A percentile compares a stretch with the other conserved stretches of the same genome.
Evolutionary conservation across 2,113 vertebrate genomes (phyloP).

Genomic region (Perca flavescens): DNA sequence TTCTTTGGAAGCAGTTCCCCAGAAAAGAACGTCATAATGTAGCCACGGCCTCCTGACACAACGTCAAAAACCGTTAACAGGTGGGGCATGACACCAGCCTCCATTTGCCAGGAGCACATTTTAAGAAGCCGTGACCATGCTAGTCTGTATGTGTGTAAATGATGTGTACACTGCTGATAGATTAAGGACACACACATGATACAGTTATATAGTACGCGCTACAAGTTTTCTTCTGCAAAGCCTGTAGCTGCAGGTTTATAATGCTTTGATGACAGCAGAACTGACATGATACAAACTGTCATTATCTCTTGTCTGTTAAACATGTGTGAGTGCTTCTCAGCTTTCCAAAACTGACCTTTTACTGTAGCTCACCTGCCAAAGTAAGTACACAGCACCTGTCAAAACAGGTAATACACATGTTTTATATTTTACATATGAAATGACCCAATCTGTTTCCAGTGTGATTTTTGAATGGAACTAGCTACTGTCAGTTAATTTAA

Average conservation of each 20-base stretch:
- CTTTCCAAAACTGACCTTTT: slow-evolving; percentile 33
- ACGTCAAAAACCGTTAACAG: background rate
- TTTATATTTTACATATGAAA: too few species aligned
- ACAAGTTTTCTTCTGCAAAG: background rate
- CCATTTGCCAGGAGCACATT: slow-evolving; percentile 4
- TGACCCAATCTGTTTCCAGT: too few species aligned
- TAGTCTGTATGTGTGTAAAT: background rate
- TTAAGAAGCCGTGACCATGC: background rate
- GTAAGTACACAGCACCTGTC: background rate
- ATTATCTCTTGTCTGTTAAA: slow-evolving; percentile 25
- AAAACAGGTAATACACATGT: too few species aligned
- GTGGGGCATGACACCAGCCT: background rate
- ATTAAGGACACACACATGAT: background rate
- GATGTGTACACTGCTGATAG: slow-evolving; percentile 5
- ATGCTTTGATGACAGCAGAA: slow-evolving; percentile 32
- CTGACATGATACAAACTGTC: background rate
- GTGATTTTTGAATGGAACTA: too few species aligned
- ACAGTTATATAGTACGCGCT: background rate
- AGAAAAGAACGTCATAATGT: slow-evolving; percentile 28
- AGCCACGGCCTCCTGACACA: background rate
- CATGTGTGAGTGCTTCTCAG: background rate
- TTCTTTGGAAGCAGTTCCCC: slow-evolving; percentile 20
- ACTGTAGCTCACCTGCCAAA: background rate
- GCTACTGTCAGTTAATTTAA: too few species aligned
- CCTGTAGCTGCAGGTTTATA: slow-evolving; percentile 15